These are phyloP conservation scores for Emydoidea blandingii DNA, from an alignment of 2,797 vertebrate genomes.

Conservation along the genomic window DNA sequence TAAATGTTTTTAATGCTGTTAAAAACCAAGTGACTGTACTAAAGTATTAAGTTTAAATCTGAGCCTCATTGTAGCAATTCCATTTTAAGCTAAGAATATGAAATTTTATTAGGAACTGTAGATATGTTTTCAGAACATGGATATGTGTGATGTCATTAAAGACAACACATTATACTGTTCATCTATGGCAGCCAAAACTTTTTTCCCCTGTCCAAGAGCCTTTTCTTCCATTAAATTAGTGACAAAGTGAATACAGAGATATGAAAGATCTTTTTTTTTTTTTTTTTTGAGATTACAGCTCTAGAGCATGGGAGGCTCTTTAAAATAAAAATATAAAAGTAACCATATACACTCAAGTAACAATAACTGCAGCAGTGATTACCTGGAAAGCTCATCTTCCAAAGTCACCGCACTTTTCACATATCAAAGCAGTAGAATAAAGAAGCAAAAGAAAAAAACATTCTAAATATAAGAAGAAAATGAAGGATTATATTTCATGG, in stretches of 20 bases:
- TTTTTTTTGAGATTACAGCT: neutral
- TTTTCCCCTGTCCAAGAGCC: neutral
- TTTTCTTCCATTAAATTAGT: neutral
- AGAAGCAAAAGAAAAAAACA: neutral
- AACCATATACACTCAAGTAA: neutral
- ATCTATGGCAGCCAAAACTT: neutral
- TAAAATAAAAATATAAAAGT: neutral
- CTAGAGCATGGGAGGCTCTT: neutral
- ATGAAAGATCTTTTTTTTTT: neutral
- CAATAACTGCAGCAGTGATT: neutral
- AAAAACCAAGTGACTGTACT: neutral
- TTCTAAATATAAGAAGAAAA: constrained; percentile 7
- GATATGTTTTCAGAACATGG: neutral
- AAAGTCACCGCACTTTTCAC: neutral
- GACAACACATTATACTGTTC: neutral
- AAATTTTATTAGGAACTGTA: neutral
- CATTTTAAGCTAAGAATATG: neutral
- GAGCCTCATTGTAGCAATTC: neutral
- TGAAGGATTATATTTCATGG: neutral
- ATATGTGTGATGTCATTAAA: neutral
- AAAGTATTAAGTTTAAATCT: neutral
- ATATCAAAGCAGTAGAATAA: neutral
- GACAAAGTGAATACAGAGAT: neutral
- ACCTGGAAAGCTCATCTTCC: neutral
- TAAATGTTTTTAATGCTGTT: neutral